Evolutionary conservation across 2,113 vertebrate species (phyloP).

Genomic region (Oplegnathus fasciatus): DNA sequence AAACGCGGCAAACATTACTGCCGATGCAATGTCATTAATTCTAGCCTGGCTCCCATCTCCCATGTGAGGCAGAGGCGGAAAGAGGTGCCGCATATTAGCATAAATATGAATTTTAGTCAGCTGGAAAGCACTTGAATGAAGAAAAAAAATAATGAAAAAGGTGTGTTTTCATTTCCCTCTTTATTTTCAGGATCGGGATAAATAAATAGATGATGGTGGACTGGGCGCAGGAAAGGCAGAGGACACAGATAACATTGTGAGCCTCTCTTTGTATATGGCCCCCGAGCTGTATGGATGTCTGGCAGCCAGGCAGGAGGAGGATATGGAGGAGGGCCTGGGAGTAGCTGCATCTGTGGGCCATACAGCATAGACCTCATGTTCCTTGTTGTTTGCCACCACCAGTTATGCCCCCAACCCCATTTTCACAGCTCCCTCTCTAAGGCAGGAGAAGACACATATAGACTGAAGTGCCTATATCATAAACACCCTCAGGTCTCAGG

Average conservation of each 20-base stretch:
- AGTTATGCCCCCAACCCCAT: conserved; percentile 24
- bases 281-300: conserved; percentile 44
- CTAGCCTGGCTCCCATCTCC: conserved; percentile 82
- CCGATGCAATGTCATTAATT: conserved; percentile 87
- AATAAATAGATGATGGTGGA: conserved; percentile 76
- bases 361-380: conserved; percentile 30
- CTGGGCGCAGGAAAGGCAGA: conserved; percentile 47
- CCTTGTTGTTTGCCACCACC: conserved; percentile 35
- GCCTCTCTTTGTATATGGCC: conserved; percentile 51
- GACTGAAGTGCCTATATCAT: conserved; percentile 50
- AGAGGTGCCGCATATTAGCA: conserved; percentile 81
- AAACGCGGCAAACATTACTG: conserved; percentile 86
- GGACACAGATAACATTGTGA: conserved; percentile 50
- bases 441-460: conserved; percentile 51
- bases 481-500: conserved; percentile 47
- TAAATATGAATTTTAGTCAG: conserved; percentile 88
- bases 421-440: conserved; percentile 36
- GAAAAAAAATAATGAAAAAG: conserved; percentile 81
- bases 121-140: conserved; percentile 84
- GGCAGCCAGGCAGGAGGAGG: conserved; percentile 28
- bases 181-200: conserved; percentile 78
- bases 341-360: conserved; percentile 40
- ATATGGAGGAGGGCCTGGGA: conserved; percentile 32
- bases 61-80: conserved; percentile 76
- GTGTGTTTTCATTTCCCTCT: conserved; percentile 81